These are phyloP conservation scores for Zaprionus taronus DNA, from an alignment of 1,140 invertebrate genomes.

Conservation along the genomic window DNA sequence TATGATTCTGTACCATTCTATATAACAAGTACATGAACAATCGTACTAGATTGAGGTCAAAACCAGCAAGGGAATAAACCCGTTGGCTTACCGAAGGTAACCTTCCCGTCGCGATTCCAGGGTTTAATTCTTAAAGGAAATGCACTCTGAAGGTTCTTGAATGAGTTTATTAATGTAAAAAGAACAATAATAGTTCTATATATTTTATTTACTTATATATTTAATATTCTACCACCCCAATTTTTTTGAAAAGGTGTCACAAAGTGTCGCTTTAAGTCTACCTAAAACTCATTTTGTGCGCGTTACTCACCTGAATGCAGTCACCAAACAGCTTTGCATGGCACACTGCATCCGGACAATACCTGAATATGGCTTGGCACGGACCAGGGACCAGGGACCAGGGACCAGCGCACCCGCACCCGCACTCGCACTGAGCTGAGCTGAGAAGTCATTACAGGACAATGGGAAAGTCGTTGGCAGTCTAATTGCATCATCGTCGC, in stretches of 20 bases:
- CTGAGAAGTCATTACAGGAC: conserved; percentile 72
- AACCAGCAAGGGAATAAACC: too few relatives aligned
- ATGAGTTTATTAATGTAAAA: too few relatives aligned
- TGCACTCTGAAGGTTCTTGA: too few relatives aligned
- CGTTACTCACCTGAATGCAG: conserved; percentile 15
- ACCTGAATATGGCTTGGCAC: background rate
- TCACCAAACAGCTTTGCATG: conserved; percentile 46
- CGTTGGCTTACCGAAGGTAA: too few relatives aligned
- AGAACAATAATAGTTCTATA: too few relatives aligned
- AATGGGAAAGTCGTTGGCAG: conserved; percentile 74
- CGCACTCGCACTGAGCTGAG: background rate
- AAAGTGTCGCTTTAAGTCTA: conserved; percentile 26
- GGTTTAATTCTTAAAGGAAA: background rate
- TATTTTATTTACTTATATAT: too few relatives aligned
- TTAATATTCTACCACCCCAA: background rate
- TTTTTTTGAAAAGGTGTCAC: conserved; percentile 14
- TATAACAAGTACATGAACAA: too few relatives aligned
- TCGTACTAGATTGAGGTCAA: too few relatives aligned
- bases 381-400: too few relatives aligned
- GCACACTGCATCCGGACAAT: conserved; percentile 47
- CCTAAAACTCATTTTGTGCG: conserved; percentile 27
- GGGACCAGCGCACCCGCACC: conserved; percentile 2
- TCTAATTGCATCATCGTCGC: conserved; percentile 76
- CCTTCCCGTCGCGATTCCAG: background rate
- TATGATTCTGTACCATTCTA: too few relatives aligned